A percentile compares a stretch with the other conserved stretches of the same genome.
Evolutionary conservation across 2,113 vertebrate genomes (phyloP).

Genomic region (Datnioides undecimradiatus): DNA sequence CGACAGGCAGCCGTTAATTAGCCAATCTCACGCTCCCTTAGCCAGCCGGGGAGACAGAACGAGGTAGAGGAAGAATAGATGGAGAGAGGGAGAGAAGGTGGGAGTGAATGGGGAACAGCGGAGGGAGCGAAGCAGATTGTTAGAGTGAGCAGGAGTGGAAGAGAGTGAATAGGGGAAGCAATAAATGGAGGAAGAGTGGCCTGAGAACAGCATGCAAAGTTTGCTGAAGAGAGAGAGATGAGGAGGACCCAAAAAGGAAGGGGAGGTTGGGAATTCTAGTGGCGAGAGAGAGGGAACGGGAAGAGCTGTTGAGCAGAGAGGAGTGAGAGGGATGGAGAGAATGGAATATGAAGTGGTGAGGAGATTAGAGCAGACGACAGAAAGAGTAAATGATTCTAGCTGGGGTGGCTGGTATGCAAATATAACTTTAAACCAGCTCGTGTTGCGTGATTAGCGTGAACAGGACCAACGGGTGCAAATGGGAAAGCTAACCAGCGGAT

Average conservation of each 20-base stretch:
- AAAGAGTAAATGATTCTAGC: constrained; percentile 20
- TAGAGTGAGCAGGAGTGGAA: constrained; percentile 60
- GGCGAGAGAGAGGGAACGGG: constrained; percentile 21
- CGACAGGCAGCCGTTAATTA: constrained; percentile 82
- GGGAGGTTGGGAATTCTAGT: constrained; percentile 27
- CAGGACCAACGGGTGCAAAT: too few species aligned
- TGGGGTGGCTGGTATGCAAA: too few species aligned
- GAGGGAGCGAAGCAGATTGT: constrained; percentile 63
- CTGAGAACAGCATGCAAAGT: constrained; percentile 59
- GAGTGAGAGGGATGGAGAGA: constrained; percentile 14
- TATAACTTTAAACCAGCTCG: too few species aligned
- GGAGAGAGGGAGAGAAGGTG: constrained; percentile 27
- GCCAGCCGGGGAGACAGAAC: constrained; percentile 70
- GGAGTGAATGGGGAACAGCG: constrained; percentile 33
- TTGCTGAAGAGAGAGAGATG: constrained; percentile 51
- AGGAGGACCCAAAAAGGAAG: constrained; percentile 4
- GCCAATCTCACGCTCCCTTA: constrained; percentile 83
- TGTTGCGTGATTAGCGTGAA: too few species aligned
- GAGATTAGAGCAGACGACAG: constrained; percentile 11
- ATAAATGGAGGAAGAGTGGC: constrained; percentile 56
- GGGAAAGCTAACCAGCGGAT: too few species aligned
- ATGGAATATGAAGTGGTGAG: constrained; percentile 36
- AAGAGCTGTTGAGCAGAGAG: constrained; percentile 21
- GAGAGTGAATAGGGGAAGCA: constrained; percentile 68
- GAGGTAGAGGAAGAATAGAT: constrained; percentile 71